phyloP scores from a whole-genome alignment of 1,140 invertebrate species.

The Oreohelix idahoensis region DNA sequence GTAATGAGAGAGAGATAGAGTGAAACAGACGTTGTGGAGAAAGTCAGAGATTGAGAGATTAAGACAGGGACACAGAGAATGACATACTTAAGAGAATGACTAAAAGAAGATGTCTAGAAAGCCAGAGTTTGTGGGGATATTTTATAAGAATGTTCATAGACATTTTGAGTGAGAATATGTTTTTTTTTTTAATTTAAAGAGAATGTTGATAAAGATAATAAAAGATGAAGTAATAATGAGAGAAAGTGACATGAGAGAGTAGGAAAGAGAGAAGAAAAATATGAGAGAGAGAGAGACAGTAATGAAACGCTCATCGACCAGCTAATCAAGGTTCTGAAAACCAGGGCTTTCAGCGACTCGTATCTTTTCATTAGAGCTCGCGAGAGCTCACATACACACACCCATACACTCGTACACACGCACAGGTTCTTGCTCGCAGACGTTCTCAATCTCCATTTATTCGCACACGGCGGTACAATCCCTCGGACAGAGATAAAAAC shows the following conservation, averaged over 20 bases:
- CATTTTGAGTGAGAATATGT: too few relatives aligned
- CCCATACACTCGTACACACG: neutral
- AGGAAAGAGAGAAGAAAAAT: conserved; percentile 36
- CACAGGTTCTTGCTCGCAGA: neutral
- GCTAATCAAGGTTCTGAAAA: conserved; percentile 3
- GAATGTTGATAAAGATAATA: too few relatives aligned
- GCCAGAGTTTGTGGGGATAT: too few relatives aligned
- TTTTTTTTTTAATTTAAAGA: too few relatives aligned
- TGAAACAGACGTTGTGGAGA: conserved; percentile 39
- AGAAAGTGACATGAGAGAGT: conserved; percentile 19
- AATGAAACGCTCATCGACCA: conserved; percentile 5
- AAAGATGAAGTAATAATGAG: neutral
- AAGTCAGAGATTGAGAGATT: conserved; percentile 8
- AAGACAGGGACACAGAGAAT: neutral
- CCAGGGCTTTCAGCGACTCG: neutral
- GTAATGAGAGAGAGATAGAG: conserved; percentile 32
- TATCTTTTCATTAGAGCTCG: conserved; percentile 7
- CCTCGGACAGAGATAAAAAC: neutral
- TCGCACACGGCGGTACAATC: neutral
- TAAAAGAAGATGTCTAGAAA: too few relatives aligned
- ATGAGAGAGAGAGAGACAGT: conserved; percentile 30
- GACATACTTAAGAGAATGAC: too few relatives aligned
- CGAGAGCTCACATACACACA: neutral
- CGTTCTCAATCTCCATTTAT: neutral
- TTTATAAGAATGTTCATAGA: too few relatives aligned